phyloP scores from a whole-genome alignment of 2,113 vertebrate genomes.

The Ameiurus melas region DNA sequence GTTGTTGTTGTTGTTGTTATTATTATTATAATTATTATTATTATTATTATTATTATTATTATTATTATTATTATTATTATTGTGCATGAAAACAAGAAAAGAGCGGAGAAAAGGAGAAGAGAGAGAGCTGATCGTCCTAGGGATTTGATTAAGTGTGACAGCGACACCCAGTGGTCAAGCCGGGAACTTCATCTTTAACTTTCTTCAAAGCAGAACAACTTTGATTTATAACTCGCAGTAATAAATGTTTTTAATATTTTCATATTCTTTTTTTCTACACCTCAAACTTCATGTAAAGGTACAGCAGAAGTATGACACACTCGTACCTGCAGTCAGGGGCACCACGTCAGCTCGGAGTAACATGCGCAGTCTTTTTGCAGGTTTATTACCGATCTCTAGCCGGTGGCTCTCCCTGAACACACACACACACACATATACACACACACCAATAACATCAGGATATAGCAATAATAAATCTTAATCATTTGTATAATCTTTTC shows the following conservation, averaged over 20 bases:
- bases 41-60: too few species aligned
- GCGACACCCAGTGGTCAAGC: not conserved
- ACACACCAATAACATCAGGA: too few species aligned
- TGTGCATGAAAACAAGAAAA: too few species aligned
- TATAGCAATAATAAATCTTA: not conserved
- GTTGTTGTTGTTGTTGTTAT: too few species aligned
- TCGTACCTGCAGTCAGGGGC: slow-evolving; percentile 91
- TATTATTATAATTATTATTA: too few species aligned
- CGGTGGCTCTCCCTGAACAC: slow-evolving; percentile 80
- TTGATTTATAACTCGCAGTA: too few species aligned
- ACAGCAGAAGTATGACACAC: not conserved
- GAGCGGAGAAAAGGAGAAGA: too few species aligned
- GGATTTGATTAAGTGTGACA: not conserved
- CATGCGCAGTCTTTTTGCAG: slow-evolving; percentile 86
- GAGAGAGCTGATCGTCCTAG: not conserved
- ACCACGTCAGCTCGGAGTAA: slow-evolving; percentile 89
- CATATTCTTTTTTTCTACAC: not conserved
- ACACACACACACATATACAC: not conserved
- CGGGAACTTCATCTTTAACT: not conserved
- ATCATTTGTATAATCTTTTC: not conserved
- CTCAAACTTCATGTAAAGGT: not conserved
- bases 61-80: too few species aligned
- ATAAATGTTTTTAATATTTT: too few species aligned
- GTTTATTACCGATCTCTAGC: slow-evolving; percentile 96
- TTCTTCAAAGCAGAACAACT: not conserved